Evolutionary conservation across 2,797 vertebrate species (phyloP), one percentile per base, ranked within the genome.

Genomic region (Rhabdomys pumilio): DNA sequence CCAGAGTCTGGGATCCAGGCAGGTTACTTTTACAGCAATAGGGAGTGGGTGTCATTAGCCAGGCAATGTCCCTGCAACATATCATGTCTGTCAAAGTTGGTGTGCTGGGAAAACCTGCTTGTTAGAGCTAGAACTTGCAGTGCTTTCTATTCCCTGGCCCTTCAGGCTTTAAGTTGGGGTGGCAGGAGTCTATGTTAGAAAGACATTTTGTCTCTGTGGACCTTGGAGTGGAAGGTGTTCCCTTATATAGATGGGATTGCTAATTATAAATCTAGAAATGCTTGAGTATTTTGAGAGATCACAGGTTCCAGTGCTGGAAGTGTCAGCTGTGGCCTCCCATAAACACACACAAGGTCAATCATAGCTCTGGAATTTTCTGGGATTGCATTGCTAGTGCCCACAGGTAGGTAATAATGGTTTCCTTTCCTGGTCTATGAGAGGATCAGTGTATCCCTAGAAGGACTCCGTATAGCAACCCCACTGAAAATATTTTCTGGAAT

Each of bases 291-390:
- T 67, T 75, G 15, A 86, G 69, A 22, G 67, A 92, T 85, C 61
- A 15, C 0, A 2, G 19, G 15, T 20, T 24, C 47, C 17, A 31
- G 20, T 7, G 72, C 19, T 34, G 7, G 55, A n/a, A n/a, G 47
- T 12, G 34, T n/a, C 34, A 6, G 63, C 20, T 5, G 6, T 14
- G 4, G 0, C 17, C 76, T 69, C 41, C 2, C 4, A 3, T 0
- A 1, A 11, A 17, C 24, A 20, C 50, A 20, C 47, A 15, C 0
- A 26, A 4, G 38, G 6, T 8, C 57, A 29, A 8, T 4, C 12
- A 2, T 1, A 20, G 4, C 59, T 31, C 10, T 12, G 47, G 47
- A 47, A 47, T 47, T 47, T 47, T 47, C 47, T 81, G 34, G 5
- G 0, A 15, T 26, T 59, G 34, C 6, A 59, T 24, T 38, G 34